These are phyloP conservation scores for Boulengeromyrus knoepffleri DNA, from an alignment of 2,113 vertebrate species.

Conservation along the genomic window DNA sequence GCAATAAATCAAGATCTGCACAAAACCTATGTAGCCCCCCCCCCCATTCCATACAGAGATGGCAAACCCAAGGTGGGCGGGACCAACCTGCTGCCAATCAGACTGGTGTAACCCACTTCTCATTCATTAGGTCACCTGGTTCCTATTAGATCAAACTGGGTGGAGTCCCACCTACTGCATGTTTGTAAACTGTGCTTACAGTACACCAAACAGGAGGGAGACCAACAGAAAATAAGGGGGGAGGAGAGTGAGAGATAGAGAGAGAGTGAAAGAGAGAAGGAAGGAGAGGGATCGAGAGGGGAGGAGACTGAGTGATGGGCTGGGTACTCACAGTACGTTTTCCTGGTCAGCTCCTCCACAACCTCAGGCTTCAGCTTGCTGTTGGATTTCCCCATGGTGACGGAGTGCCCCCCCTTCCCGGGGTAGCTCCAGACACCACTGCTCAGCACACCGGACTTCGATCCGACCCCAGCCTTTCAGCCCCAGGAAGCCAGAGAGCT, in stretches of 20 bases:
- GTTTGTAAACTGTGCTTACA: not conserved
- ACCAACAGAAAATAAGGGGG: not conserved
- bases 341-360: constrained; percentile 86
- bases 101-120: not conserved
- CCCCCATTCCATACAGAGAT: not conserved
- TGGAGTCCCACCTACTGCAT: not conserved
- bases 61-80: not conserved
- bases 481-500: not conserved
- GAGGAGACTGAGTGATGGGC: not conserved
- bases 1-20: not conserved
- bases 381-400: constrained; percentile 86
- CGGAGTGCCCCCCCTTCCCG: constrained; percentile 20
- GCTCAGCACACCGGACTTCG: constrained; percentile 37
- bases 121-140: not conserved
- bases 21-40: not conserved
- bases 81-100: not conserved
- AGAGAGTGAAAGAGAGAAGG: not conserved
- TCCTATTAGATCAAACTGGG: not conserved
- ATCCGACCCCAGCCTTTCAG: not conserved
- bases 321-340: constrained; percentile 84
- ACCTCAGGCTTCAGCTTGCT: constrained; percentile 91
- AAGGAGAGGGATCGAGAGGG: not conserved
- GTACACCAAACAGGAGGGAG: not conserved
- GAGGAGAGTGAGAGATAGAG: not conserved
- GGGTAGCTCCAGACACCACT: constrained; percentile 28